These are phyloP conservation scores for Vespertilio murinus DNA, from an alignment of 2,797 vertebrate species.

Conservation along the genomic window DNA sequence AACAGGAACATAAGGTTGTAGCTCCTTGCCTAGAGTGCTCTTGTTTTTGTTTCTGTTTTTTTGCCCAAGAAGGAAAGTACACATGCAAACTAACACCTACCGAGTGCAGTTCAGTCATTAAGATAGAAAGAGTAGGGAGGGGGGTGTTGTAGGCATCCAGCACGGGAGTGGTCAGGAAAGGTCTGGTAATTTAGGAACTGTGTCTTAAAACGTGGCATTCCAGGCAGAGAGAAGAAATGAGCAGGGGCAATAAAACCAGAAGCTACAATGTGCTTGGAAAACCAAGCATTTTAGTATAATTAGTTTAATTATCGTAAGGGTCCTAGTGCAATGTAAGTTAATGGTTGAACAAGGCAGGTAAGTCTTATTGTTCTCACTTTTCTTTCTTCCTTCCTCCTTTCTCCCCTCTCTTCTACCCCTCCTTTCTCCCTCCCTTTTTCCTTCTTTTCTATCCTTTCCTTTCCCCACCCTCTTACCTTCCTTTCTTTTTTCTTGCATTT, in stretches of 20 bases:
- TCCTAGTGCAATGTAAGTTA: neutral
- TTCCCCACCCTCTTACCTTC: fast-evolving
- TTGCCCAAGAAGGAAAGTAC: neutral
- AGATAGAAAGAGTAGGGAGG: neutral
- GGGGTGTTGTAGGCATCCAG: neutral
- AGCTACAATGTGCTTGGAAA: neutral
- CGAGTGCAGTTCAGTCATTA: neutral
- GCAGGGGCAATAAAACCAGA: neutral
- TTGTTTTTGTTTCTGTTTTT: neutral
- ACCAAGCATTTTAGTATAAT: neutral
- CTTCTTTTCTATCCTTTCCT: fast-evolving
- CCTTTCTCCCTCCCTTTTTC: neutral
- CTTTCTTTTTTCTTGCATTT: neutral
- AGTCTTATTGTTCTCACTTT: neutral
- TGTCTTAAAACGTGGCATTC: neutral
- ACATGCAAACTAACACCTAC: neutral
- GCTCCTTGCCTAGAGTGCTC: neutral
- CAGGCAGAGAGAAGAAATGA: neutral
- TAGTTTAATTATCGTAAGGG: neutral
- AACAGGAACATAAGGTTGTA: neutral
- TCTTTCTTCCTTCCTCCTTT: neutral
- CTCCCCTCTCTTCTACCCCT: neutral
- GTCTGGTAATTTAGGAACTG: neutral
- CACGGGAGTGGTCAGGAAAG: neutral
- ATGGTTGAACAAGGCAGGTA: neutral